Conservation (phyloP, 2,113 vertebrate genomes). For the Pantherophis guttatus region DNA sequence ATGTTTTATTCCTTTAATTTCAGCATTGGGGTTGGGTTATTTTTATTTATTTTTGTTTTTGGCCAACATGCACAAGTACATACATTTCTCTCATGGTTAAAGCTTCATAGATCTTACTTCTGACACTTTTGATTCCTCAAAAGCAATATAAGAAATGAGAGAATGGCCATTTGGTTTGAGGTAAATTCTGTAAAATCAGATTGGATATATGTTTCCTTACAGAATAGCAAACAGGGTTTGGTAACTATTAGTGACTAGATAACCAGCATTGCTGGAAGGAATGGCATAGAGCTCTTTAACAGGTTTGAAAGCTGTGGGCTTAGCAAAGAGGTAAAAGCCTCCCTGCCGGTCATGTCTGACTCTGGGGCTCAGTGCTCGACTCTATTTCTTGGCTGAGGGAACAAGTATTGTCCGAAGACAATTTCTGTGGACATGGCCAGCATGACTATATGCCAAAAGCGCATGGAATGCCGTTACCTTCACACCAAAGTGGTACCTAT, state of each 20-base stretch:
- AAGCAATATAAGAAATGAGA: not conserved
- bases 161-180: not conserved
- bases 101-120: not conserved
- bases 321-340: not conserved
- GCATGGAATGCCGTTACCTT: not conserved
- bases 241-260: conserved; percentile 19
- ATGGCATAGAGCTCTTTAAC: conserved; percentile 35
- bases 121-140: not conserved
- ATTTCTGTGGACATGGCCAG: not conserved
- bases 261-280: conserved; percentile 40
- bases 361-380: not conserved
- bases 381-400: not conserved
- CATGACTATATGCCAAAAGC: not conserved
- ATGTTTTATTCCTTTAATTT: not conserved
- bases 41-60: not conserved
- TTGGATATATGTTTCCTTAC: not conserved
- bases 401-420: not conserved
- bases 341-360: not conserved
- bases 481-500: not conserved
- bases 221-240: not conserved
- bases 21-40: not conserved
- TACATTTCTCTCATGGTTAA: not conserved
- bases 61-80: not conserved
- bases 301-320: conserved; percentile 9
- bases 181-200: not conserved